These are phyloP conservation scores for Euthynnus affinis DNA, from an alignment of 2,797 vertebrate genomes.

Conservation along the genomic window DNA sequence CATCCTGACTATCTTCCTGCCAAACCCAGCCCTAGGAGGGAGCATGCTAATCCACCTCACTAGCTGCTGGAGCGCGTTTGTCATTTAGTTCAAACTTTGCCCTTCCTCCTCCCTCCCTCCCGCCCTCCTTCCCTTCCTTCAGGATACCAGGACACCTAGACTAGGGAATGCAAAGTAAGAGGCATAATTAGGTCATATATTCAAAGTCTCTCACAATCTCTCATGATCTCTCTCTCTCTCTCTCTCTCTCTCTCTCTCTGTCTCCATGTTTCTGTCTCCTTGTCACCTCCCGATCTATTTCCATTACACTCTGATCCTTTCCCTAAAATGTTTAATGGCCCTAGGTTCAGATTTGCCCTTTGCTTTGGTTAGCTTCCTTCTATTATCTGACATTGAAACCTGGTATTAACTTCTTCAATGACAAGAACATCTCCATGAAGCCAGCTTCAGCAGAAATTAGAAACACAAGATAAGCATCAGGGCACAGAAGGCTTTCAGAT, in stretches of 20 bases:
- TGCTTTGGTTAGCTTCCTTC: constrained; percentile 27
- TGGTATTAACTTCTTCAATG: constrained; percentile 6
- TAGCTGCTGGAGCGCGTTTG: constrained; percentile 33
- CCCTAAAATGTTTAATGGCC: constrained; percentile 57
- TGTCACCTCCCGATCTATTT: constrained; percentile 68
- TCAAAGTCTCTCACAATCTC: constrained; percentile 44
- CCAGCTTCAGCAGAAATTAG: constrained; percentile 26
- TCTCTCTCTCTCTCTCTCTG: constrained; percentile 31
- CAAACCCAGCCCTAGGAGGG: constrained; percentile 35
- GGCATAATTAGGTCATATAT: constrained; percentile 79
- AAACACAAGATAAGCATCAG: constrained; percentile 17
- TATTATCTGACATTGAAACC: constrained; percentile 33
- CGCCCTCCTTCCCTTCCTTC: constrained; percentile 16
- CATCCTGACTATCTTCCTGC: constrained; percentile 55
- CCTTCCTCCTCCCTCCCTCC: constrained; percentile 20
- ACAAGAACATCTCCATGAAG: neutral
- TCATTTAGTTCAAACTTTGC: constrained; percentile 48
- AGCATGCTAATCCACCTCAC: constrained; percentile 49
- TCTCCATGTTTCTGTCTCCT: constrained; percentile 21
- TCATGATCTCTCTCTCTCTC: constrained; percentile 17
- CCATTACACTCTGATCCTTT: constrained; percentile 49
- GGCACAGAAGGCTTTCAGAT: constrained; percentile 14
- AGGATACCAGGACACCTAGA: constrained; percentile 72
- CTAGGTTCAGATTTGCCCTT: constrained; percentile 45
- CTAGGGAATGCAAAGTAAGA: constrained; percentile 71